A percentile compares a stretch with the other conserved stretches of the same genome.
phyloP scores from a whole-genome alignment of 2,797 vertebrate species.

The Pseudochirops corinnae region DNA sequence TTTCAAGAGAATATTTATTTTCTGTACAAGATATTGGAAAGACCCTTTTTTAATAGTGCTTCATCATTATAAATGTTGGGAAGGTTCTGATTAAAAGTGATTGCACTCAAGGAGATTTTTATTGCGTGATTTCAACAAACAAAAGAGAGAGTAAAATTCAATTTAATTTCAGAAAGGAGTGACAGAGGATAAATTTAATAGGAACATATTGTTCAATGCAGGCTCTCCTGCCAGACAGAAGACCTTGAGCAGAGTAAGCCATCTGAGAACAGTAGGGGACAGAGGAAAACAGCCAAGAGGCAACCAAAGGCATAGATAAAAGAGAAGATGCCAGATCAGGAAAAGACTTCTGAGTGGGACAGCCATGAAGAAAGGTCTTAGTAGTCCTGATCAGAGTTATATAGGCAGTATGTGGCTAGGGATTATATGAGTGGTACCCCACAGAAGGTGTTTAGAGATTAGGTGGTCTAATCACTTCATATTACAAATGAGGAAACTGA shows the following conservation, averaged over 20 bases:
- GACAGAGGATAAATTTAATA: conserved; percentile 75
- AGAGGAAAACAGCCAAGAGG: conserved; percentile 62
- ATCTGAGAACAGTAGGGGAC: conserved; percentile 68
- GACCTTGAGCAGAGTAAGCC: conserved; percentile 75
- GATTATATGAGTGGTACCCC: neutral
- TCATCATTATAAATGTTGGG: conserved; percentile 63
- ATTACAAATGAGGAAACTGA: neutral
- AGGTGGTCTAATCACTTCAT: neutral
- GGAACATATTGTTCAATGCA: conserved; percentile 80
- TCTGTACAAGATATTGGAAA: conserved; percentile 30
- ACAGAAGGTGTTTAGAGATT: neutral
- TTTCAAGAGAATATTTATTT: conserved; percentile 73
- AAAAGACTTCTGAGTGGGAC: neutral
- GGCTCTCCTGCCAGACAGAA: conserved; percentile 64
- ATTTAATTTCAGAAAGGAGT: conserved; percentile 81
- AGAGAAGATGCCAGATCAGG: conserved; percentile 59
- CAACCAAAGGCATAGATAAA: conserved; percentile 60
- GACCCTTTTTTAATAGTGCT: conserved; percentile 38
- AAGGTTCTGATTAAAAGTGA: conserved; percentile 74
- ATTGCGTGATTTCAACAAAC: conserved; percentile 81
- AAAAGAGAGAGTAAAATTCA: conserved; percentile 82
- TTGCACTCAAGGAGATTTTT: conserved; percentile 79
- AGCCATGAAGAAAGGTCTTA: neutral
- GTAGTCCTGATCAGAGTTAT: neutral
- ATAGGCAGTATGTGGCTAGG: neutral